Percentiles rank a stretch among this genome's conserved stretches.
phyloP scores from a whole-genome alignment of 2,888 invertebrate genomes.

The Tigriopus californicus region DNA sequence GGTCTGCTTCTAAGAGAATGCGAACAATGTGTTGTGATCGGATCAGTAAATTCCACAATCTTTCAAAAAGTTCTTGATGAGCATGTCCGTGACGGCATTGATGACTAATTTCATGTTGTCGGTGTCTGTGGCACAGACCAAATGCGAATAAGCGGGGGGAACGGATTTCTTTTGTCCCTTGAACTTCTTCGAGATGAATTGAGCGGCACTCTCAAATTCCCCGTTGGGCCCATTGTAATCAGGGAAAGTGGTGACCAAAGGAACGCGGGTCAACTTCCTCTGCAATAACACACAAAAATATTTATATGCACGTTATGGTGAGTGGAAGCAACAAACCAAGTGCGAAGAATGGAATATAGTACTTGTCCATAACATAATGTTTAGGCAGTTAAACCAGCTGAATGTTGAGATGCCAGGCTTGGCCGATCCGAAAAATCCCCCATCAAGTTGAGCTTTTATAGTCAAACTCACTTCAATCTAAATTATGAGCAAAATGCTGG shows the following conservation, averaged over 20 bases:
- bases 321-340: no score
- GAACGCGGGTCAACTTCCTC: background rate
- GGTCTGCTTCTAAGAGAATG: no score
- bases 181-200: background rate
- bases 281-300: background rate
- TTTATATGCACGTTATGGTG: no score
- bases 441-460: no score
- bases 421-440: no score
- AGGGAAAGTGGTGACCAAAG: background rate
- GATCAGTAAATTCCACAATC: conserved; percentile 8
- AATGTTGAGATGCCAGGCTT: no score
- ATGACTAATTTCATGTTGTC: background rate
- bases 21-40: no score
- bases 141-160: background rate
- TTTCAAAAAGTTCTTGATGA: conserved; percentile 12
- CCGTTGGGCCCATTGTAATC: background rate
- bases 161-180: conserved; percentile 3
- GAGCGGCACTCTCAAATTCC: background rate
- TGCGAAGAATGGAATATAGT: no score
- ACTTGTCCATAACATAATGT: no score
- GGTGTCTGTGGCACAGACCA: conserved; percentile 4
- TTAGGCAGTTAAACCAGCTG: no score
- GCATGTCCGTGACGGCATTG: conserved; percentile 6
- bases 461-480: no score
- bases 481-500: no score